Conservation (phyloP, 2,113 vertebrate genomes). For the Gracilinanus agilis region DNA sequence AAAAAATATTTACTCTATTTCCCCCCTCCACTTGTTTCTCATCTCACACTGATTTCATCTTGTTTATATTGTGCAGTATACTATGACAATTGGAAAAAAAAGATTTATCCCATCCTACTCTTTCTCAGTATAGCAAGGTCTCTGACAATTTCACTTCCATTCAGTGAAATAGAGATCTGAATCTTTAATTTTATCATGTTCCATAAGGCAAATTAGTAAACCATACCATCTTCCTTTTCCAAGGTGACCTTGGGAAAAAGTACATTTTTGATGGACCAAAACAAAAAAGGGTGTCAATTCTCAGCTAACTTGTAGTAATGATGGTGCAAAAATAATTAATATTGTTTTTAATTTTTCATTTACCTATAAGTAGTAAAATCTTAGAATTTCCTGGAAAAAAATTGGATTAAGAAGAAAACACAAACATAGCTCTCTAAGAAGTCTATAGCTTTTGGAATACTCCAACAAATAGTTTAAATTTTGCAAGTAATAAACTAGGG, state of each 20-base stretch:
- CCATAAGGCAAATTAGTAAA: background rate
- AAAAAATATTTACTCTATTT: slow-evolving; percentile 58
- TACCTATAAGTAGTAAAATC: background rate
- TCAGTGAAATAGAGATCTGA: slow-evolving; percentile 4
- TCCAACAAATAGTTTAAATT: background rate
- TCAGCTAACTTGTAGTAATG: background rate
- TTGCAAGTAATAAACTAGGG: background rate
- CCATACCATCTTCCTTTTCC: background rate
- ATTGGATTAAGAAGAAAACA: background rate
- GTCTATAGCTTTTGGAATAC: background rate
- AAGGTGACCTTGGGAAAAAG: background rate
- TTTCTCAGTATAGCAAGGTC: background rate
- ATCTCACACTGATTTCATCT: slow-evolving; percentile 37
- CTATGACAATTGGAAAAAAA: background rate
- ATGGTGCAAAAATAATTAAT: background rate
- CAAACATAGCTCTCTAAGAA: background rate
- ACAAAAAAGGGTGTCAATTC: background rate
- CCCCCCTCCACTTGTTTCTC: slow-evolving; percentile 42
- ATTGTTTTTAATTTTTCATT: background rate
- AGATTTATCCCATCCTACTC: slow-evolving; percentile 2
- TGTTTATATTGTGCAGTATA: background rate
- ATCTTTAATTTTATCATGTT: slow-evolving; percentile 5
- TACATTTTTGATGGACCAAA: background rate
- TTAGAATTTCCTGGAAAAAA: background rate
- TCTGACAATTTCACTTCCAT: background rate